Evolutionary conservation across 2,113 vertebrate species (phyloP).

Genomic region (Nibea coibor): DNA sequence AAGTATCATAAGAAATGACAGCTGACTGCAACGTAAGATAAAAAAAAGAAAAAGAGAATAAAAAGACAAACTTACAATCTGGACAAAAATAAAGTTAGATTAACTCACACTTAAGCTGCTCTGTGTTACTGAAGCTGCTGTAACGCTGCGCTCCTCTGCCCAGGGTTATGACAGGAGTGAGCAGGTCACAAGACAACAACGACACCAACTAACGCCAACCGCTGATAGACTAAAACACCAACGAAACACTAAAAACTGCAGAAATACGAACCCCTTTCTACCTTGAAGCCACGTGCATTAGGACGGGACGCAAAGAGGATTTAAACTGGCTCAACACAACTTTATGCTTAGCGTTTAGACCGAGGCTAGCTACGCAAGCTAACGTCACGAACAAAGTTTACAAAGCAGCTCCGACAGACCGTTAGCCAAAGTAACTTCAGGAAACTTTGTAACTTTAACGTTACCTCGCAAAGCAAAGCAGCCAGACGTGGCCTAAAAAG

Average conservation of each 20-base stretch:
- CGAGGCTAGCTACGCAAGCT: slow-evolving; percentile 52
- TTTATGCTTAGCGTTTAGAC: not conserved
- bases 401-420: not conserved
- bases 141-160: not conserved
- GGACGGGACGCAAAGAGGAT: not conserved
- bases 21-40: too few species aligned
- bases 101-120: too few species aligned
- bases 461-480: rapidly evolving
- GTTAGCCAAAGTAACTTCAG: not conserved
- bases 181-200: slow-evolving; percentile 47
- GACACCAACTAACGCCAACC: too few species aligned
- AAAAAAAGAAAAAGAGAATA: too few species aligned
- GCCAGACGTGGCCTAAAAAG: not conserved
- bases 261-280: not conserved
- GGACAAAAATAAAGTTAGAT: too few species aligned
- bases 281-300: not conserved
- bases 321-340: slow-evolving; percentile 2
- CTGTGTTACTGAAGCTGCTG: not conserved
- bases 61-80: too few species aligned
- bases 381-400: slow-evolving; percentile 51
- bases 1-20: not conserved
- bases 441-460: not conserved
- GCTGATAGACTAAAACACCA: not conserved
- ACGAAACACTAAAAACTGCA: not conserved
- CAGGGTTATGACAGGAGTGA: slow-evolving; percentile 8